These are phyloP conservation scores for Sturmia bella DNA, from an alignment of 2,888 invertebrate genomes.

Conservation along the genomic window DNA sequence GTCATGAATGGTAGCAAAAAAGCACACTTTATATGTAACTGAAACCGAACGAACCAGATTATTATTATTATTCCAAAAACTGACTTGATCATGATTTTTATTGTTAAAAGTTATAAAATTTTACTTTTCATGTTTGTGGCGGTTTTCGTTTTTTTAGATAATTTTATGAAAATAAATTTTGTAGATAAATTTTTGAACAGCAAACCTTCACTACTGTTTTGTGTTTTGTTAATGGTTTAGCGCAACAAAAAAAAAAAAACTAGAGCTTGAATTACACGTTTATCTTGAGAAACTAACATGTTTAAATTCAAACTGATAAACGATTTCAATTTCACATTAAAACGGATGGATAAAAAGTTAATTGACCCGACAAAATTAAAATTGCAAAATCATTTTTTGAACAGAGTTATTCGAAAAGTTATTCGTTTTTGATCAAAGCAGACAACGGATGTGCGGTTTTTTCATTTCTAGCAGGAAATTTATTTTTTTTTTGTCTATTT, in stretches of 20 bases:
- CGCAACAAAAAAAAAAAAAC: slow-evolving; percentile 4
- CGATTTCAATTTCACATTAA: slow-evolving; percentile 22
- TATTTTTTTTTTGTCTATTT: too few species aligned
- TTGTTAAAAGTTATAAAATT: slow-evolving; percentile 23
- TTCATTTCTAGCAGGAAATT: not conserved
- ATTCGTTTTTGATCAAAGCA: slow-evolving; percentile 2
- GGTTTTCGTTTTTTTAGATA: slow-evolving; percentile 29
- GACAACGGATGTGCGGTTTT: not conserved
- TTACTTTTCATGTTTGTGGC: slow-evolving; percentile 11
- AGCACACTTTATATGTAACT: slow-evolving; percentile 7
- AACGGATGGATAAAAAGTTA: slow-evolving; percentile 15
- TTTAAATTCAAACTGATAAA: slow-evolving; percentile 18
- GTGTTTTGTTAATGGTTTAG: slow-evolving; percentile 19
- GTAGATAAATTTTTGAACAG: slow-evolving; percentile 27
- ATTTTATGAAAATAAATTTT: slow-evolving; percentile 47
- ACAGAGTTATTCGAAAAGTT: not conserved
- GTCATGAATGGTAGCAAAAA: slow-evolving; percentile 58
- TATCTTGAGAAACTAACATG: slow-evolving; percentile 18
- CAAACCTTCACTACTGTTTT: slow-evolving; percentile 30
- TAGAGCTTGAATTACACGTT: slow-evolving; percentile 36
- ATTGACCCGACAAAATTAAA: slow-evolving; percentile 43
- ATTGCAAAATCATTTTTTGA: slow-evolving; percentile 44
- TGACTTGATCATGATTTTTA: slow-evolving; percentile 47
- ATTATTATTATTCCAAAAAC: slow-evolving; percentile 10
- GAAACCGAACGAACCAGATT: slow-evolving; percentile 17